These are phyloP conservation scores for Acanthisitta chloris DNA, from an alignment of 2,113 vertebrate genomes.

Conservation along the genomic window DNA sequence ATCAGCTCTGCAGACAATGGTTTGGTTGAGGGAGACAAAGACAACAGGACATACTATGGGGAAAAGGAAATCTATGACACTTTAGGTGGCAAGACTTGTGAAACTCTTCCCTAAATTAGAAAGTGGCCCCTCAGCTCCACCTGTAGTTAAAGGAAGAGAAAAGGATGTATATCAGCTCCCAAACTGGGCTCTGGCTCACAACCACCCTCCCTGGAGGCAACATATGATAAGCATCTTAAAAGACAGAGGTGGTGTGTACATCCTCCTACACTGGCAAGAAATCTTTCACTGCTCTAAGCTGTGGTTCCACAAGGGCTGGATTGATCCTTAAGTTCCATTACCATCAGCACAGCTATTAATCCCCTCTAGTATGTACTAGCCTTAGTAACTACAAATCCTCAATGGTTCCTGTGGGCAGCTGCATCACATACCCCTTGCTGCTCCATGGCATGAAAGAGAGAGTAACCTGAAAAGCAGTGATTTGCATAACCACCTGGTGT, in stretches of 20 bases:
- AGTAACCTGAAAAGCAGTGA: background rate
- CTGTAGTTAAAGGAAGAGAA: background rate
- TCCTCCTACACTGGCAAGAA: background rate
- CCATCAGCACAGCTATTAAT: background rate
- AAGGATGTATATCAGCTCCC: background rate
- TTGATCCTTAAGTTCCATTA: background rate
- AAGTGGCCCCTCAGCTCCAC: background rate
- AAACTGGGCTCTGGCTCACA: background rate
- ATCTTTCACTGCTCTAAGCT: background rate
- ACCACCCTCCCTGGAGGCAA: background rate
- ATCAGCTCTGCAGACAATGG: background rate
- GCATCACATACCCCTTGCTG: background rate
- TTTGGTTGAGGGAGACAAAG: background rate
- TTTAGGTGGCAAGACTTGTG: background rate
- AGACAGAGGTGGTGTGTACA: background rate
- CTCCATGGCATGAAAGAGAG: background rate
- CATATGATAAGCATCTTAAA: background rate
- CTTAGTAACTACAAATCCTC: background rate
- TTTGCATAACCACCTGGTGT: background rate
- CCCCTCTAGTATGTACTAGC: background rate
- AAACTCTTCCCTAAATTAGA: background rate
- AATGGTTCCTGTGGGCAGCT: background rate
- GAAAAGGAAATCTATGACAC: background rate
- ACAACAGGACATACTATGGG: background rate
- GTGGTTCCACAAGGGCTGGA: background rate